These are phyloP conservation scores for Alcedo quadribrachys DNA, from an alignment of 2,797 vertebrate species.

Conservation along the genomic window DNA sequence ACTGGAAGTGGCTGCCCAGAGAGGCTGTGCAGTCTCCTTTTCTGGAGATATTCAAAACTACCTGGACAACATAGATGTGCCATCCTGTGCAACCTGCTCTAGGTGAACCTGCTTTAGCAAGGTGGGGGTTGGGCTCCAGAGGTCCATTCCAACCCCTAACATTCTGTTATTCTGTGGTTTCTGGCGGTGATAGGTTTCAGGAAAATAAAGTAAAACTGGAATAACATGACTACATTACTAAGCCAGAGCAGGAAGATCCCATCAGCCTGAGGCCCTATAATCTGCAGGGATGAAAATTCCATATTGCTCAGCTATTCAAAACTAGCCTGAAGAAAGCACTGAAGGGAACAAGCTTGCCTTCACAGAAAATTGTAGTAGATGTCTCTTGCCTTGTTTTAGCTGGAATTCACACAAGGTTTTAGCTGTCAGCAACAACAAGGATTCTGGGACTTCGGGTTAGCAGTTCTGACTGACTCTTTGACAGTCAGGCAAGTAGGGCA, in stretches of 20 bases:
- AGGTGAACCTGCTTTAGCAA: not conserved
- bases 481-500: not conserved
- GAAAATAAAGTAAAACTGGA: not conserved
- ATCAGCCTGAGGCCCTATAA: not conserved
- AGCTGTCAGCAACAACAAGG: not conserved
- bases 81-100: not conserved
- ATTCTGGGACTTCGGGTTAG: not conserved
- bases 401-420: not conserved
- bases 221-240: not conserved
- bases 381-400: not conserved
- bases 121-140: not conserved
- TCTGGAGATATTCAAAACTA: not conserved
- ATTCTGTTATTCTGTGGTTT: not conserved
- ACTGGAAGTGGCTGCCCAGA: not conserved
- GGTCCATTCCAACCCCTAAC: not conserved
- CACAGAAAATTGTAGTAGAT: not conserved
- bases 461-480: not conserved
- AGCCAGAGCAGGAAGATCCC: not conserved
- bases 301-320: not conserved
- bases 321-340: not conserved
- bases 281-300: not conserved
- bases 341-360: not conserved
- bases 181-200: not conserved
- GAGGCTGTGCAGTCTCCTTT: not conserved
- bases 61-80: not conserved